A percentile compares a stretch with the other conserved stretches of the same genome.
Conservation (phyloP, 2,888 invertebrate genomes). For the Noctua comes region DNA sequence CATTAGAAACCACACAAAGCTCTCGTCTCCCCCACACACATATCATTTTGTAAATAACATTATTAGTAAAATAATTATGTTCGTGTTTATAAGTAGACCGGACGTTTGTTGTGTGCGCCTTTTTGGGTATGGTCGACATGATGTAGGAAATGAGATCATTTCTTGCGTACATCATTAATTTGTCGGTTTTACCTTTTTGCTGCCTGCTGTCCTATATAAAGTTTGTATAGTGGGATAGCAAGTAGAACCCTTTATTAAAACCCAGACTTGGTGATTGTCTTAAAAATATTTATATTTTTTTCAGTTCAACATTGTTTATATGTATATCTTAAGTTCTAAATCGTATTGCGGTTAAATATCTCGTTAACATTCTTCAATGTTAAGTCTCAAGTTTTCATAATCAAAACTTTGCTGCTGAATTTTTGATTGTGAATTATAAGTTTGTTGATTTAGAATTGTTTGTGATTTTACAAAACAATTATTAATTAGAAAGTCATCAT, state of each 20-base stretch:
- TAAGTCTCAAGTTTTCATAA: slow-evolving; percentile 46
- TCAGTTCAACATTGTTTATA: background rate
- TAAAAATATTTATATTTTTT: background rate
- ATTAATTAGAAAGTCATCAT: slow-evolving; percentile 39
- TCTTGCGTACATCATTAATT: slow-evolving; percentile 17
- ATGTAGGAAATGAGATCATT: slow-evolving; percentile 1
- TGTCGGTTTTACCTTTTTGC: slow-evolving; percentile 8
- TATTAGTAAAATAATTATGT: slow-evolving; percentile 2
- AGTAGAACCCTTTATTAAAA: background rate
- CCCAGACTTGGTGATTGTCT: background rate
- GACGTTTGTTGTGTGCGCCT: too few species aligned
- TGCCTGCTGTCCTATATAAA: background rate
- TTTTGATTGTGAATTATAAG: slow-evolving; percentile 55
- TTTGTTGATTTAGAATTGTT: slow-evolving; percentile 45
- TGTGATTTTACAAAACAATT: slow-evolving; percentile 49
- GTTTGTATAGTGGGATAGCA: background rate
- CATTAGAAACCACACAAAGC: background rate
- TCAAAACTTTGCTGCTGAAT: slow-evolving; percentile 53
- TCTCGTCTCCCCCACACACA: background rate
- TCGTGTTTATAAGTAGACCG: background rate
- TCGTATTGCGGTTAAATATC: slow-evolving; percentile 25
- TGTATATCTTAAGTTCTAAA: slow-evolving; percentile 15
- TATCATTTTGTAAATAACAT: background rate
- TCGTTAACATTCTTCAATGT: slow-evolving; percentile 51
- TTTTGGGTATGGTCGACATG: background rate